Percentiles rank a stretch among this genome's conserved stretches.
These are phyloP conservation scores for Sebastes schlegelii DNA, from an alignment of 2,113 vertebrate genomes.

Conservation along the genomic window DNA sequence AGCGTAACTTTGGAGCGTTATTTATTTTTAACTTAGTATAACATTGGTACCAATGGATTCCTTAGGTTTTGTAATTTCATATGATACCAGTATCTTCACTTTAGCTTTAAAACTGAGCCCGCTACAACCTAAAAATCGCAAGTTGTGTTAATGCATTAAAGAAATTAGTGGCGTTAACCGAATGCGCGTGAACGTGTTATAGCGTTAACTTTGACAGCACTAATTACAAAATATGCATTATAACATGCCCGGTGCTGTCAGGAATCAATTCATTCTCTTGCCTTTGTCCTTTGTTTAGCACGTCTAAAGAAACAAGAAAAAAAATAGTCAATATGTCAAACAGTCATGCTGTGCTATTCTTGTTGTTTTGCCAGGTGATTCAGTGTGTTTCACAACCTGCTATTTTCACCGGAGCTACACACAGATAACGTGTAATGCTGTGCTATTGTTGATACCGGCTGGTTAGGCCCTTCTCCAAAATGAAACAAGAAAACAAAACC, in stretches of 20 bases:
- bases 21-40: too few relatives aligned
- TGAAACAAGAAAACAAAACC: conserved; percentile 17
- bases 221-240: conserved; percentile 1
- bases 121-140: too few relatives aligned
- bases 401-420: conserved; percentile 46
- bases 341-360: conserved; percentile 61
- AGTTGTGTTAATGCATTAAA: too few relatives aligned
- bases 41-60: too few relatives aligned
- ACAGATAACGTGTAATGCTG: conserved; percentile 32
- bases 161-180: too few relatives aligned
- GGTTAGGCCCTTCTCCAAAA: conserved; percentile 10
- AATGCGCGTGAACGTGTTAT: too few relatives aligned
- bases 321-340: conserved; percentile 41
- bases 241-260: not conserved
- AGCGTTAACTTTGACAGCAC: too few relatives aligned
- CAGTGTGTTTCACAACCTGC: conserved; percentile 63
- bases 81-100: too few relatives aligned
- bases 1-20: too few relatives aligned
- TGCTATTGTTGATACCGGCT: conserved; percentile 27
- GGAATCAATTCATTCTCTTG: conserved; percentile 33
- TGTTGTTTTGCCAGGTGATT: conserved; percentile 53
- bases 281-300: conserved; percentile 25
- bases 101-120: too few relatives aligned
- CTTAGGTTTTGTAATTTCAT: too few relatives aligned
- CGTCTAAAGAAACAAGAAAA: conserved; percentile 24